Percentiles rank a stretch among this genome's conserved stretches.
Conservation (phyloP, 2,888 invertebrate genomes). For the Lepas anatifera region DNA sequence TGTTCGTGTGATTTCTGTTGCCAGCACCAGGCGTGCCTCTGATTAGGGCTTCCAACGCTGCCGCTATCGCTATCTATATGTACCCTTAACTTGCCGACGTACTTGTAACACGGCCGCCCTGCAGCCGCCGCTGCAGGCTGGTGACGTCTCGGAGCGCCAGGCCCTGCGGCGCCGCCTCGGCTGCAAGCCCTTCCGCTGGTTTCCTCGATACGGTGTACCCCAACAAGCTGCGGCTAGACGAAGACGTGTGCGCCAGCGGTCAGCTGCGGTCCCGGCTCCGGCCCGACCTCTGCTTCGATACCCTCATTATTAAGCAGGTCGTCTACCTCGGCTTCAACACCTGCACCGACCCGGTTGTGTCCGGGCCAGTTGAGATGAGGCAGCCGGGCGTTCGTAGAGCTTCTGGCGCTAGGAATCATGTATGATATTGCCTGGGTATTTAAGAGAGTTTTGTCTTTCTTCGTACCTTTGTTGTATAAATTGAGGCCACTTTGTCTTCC, state of each 20-base stretch:
- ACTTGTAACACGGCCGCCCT: background rate
- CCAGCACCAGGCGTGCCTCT: too few relatives aligned
- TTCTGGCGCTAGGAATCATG: too few relatives aligned
- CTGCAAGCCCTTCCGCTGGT: conserved; percentile 24
- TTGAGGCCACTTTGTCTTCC: too few relatives aligned
- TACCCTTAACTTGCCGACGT: background rate
- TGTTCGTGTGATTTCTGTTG: background rate
- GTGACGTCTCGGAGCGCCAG: conserved; percentile 21
- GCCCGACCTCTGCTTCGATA: conserved; percentile 2
- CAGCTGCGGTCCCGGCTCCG: conserved; percentile 18
- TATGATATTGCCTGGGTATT: too few relatives aligned
- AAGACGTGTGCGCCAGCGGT: conserved; percentile 25
- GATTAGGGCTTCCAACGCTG: too few relatives aligned
- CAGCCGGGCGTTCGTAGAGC: too few relatives aligned
- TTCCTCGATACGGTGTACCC: conserved; percentile 23
- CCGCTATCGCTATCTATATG: too few relatives aligned
- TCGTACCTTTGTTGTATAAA: too few relatives aligned
- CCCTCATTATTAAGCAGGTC: background rate
- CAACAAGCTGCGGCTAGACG: conserved; percentile 26
- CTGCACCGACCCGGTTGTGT: background rate
- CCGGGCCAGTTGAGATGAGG: background rate
- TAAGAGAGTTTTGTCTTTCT: too few relatives aligned
- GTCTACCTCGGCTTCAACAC: conserved; percentile 3
- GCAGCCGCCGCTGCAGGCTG: conserved; percentile 18
- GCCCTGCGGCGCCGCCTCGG: conserved; percentile 20